Conservation (phyloP, 2,797 vertebrate species). For the Coluber constrictor region DNA sequence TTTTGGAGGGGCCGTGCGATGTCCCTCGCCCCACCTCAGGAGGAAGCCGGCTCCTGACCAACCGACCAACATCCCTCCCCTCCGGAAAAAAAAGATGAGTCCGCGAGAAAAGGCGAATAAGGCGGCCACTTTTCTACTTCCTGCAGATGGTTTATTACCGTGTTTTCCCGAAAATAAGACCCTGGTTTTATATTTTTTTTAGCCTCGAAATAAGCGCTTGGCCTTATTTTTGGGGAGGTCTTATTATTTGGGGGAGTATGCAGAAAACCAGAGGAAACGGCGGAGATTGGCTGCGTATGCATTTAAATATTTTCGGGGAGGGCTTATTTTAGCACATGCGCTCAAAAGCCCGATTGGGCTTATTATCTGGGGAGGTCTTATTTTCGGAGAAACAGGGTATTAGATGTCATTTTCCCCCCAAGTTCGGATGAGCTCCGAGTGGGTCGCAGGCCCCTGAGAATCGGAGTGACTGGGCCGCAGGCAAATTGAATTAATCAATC, state of each 20-base stretch:
- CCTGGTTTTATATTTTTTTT: too few relatives aligned
- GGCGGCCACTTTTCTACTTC: neutral
- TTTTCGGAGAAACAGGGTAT: too few relatives aligned
- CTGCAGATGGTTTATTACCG: neutral
- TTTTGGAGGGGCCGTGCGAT: neutral
- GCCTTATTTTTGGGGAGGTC: too few relatives aligned
- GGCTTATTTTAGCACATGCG: too few relatives aligned
- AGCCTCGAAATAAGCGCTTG: too few relatives aligned
- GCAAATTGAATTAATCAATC: neutral
- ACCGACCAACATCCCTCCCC: neutral
- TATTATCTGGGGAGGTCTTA: too few relatives aligned
- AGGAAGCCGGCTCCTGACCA: neutral
- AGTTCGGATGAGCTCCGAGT: neutral
- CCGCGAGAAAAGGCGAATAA: neutral
- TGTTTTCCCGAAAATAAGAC: too few relatives aligned
- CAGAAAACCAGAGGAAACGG: too few relatives aligned
- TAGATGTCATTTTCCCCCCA: neutral
- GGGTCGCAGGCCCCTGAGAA: neutral
- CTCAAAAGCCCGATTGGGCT: too few relatives aligned
- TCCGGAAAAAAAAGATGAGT: neutral
- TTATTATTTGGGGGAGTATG: too few relatives aligned
- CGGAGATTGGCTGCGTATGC: rapidly evolving
- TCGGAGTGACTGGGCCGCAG: neutral
- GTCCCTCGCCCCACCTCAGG: neutral
- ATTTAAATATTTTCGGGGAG: too few relatives aligned